Conservation (phyloP, 2,113 vertebrate species). For the Ranitomeya variabilis region DNA sequence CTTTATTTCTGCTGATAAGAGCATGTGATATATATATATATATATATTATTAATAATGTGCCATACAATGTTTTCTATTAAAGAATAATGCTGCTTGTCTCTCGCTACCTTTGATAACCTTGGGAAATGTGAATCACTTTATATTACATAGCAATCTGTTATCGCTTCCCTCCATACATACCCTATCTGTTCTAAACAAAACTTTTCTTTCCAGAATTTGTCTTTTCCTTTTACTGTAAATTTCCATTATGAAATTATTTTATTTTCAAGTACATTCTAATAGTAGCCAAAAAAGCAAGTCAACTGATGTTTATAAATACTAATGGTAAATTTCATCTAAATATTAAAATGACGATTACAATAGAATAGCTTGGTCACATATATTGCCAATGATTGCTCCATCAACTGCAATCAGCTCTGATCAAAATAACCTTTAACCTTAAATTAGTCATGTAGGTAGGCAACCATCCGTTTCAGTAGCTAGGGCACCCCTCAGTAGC, state of each 20-base stretch:
- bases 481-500: no score
- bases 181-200: background rate
- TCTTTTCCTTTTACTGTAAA: background rate
- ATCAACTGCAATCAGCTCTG: no score
- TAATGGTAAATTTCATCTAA: background rate
- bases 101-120: conserved; percentile 23
- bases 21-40: conserved; percentile 56
- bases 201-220: background rate
- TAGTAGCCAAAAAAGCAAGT: background rate
- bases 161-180: background rate
- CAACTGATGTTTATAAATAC: background rate
- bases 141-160: background rate
- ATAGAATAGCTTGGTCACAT: no score
- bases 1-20: conserved; percentile 68
- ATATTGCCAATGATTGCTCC: no score
- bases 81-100: background rate
- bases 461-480: no score
- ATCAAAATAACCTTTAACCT: no score
- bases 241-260: background rate
- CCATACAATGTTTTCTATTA: background rate
- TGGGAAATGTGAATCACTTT: background rate
- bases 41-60: background rate
- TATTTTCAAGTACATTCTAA: background rate
- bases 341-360: no score
- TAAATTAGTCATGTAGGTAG: no score